Conservation (phyloP, 2,888 invertebrate genomes). For the Nemotelus pantherinus region DNA sequence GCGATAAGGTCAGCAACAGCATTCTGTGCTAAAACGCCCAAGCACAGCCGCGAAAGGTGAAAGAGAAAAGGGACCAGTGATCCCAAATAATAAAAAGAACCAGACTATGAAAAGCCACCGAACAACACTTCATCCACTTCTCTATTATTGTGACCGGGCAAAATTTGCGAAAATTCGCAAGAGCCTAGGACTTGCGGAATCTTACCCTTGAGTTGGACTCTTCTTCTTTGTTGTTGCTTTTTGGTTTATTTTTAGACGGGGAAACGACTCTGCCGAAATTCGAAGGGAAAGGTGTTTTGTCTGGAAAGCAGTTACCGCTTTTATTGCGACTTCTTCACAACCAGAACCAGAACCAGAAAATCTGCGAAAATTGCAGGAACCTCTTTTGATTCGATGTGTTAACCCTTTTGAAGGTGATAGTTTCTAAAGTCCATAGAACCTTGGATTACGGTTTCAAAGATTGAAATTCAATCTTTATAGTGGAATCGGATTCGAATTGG, state of each 20-base stretch:
- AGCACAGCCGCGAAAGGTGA: no score
- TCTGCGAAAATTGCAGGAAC: neutral
- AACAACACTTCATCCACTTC: slow-evolving; percentile 6
- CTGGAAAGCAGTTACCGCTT: slow-evolving; percentile 20
- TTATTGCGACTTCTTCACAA: neutral
- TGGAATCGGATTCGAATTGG: no score
- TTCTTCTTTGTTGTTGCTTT: neutral
- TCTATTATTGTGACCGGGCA: neutral
- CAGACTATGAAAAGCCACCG: slow-evolving; percentile 6
- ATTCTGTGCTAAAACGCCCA: no score
- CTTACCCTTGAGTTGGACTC: neutral
- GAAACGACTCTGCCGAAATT: no score
- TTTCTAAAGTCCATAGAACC: no score
- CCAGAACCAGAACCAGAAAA: neutral
- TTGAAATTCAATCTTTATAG: no score
- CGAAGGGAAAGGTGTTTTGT: slow-evolving; percentile 10
- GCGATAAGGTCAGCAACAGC: no score
- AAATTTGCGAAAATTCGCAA: slow-evolving; percentile 19
- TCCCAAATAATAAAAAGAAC: neutral
- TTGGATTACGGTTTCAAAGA: no score
- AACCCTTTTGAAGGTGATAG: no score
- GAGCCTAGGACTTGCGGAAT: neutral
- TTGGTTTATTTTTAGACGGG: no score
- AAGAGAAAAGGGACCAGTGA: no score
- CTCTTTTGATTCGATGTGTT: no score